These are phyloP conservation scores for Python bivittatus DNA, from an alignment of 2,113 vertebrate species.

Conservation along the genomic window DNA sequence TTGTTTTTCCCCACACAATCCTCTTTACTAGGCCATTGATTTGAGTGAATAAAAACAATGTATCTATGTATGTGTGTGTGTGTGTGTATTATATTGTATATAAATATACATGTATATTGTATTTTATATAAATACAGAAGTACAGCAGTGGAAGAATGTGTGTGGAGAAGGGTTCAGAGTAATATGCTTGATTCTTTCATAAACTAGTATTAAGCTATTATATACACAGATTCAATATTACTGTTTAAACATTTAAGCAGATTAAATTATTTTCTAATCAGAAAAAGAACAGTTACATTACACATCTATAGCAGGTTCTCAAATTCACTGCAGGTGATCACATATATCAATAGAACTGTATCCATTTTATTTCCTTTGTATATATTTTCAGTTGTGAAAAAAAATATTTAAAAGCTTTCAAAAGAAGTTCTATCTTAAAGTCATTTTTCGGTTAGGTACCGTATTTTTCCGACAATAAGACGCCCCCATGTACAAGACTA, in stretches of 20 bases:
- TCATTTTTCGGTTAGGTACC: neutral
- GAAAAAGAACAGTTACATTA: neutral
- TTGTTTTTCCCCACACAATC: neutral
- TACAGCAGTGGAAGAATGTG: neutral
- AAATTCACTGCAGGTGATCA: neutral
- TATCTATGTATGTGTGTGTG: neutral
- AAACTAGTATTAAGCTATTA: neutral
- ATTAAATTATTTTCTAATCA: neutral
- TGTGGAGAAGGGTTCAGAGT: neutral
- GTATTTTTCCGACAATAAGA: no score
- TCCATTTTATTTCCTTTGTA: neutral
- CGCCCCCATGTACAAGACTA: no score
- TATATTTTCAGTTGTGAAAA: neutral
- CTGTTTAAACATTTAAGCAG: neutral
- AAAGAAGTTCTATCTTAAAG: neutral
- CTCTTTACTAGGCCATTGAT: neutral
- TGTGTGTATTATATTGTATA: neutral
- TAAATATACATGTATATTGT: neutral
- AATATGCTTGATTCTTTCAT: neutral
- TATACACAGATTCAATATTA: neutral
- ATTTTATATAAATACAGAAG: neutral
- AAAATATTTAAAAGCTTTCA: neutral
- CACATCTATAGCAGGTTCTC: neutral
- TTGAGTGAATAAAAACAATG: neutral
- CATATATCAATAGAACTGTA: neutral